Evolutionary conservation across 1,140 invertebrate genomes (phyloP).

Genomic region (Drosophila kikkawai): DNA sequence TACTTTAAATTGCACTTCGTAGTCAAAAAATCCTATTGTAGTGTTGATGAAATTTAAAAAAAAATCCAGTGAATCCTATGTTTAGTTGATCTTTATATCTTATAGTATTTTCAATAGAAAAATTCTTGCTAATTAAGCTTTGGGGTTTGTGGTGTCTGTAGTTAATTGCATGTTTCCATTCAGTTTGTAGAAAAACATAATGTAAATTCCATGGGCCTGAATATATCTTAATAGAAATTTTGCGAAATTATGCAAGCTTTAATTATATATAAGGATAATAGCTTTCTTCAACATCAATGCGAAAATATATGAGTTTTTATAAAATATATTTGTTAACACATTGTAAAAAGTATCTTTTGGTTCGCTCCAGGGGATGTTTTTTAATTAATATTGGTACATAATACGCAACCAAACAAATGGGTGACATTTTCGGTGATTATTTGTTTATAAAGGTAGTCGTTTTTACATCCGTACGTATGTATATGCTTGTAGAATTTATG

Average conservation of each 20-base stretch:
- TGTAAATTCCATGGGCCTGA: not conserved
- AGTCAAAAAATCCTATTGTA: not conserved
- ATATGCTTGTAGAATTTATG: not conserved
- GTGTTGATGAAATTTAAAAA: not conserved
- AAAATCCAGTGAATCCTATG: not conserved
- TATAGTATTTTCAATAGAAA: not conserved
- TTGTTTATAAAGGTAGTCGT: not conserved
- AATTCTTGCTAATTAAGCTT: not conserved
- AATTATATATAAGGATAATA: not conserved
- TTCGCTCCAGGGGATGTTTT: not conserved
- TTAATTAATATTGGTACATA: not conserved
- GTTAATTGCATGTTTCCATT: not conserved
- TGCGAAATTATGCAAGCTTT: not conserved
- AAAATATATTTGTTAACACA: not conserved
- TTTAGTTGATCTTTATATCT: not conserved
- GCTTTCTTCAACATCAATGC: not conserved
- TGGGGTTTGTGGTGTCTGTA: not conserved
- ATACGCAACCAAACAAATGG: not conserved
- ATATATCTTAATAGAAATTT: not conserved
- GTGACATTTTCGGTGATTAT: not conserved
- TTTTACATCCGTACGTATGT: too few relatives aligned
- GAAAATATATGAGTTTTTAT: not conserved
- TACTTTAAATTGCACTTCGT: too few relatives aligned
- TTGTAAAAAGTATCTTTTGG: not conserved
- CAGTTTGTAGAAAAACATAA: not conserved